phyloP scores from a whole-genome alignment of 2,888 invertebrate genomes.

The Pocota personata region DNA sequence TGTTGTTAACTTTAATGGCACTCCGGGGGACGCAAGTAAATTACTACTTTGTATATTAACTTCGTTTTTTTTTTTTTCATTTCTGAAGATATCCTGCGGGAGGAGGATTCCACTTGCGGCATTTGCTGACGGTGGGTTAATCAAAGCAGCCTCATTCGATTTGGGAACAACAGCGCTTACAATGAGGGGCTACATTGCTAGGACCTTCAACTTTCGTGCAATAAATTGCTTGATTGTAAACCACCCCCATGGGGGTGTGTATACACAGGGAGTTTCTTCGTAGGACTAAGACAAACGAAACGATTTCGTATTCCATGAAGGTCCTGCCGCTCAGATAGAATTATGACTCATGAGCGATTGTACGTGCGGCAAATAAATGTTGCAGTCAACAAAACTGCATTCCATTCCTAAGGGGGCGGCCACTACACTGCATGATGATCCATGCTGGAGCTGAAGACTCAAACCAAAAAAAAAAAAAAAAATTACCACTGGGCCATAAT shows the following conservation, averaged over 20 bases:
- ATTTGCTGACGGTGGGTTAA: constrained; percentile 68
- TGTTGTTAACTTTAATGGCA: constrained; percentile 75
- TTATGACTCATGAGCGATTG: constrained; percentile 75
- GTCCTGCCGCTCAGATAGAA: constrained; percentile 75
- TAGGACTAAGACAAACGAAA: constrained; percentile 50
- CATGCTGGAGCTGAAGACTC: neutral
- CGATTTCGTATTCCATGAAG: constrained; percentile 68
- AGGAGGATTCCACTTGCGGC: constrained; percentile 48
- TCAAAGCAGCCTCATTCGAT: constrained; percentile 74
- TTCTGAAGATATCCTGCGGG: constrained; percentile 48
- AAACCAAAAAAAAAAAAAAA: no score
- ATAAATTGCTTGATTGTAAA: constrained; percentile 74
- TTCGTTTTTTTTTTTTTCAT: constrained; percentile 34
- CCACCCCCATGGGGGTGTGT: constrained; percentile 68
- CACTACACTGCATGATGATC: constrained; percentile 9
- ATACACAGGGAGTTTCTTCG: neutral
- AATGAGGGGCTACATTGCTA: constrained; percentile 19
- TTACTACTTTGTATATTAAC: constrained; percentile 75
- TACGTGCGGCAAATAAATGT: constrained; percentile 75
- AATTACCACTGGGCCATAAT: constrained; percentile 66
- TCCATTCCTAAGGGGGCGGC: no score
- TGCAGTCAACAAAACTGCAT: constrained; percentile 72
- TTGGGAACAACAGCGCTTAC: constrained; percentile 58
- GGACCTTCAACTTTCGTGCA: constrained; percentile 72
- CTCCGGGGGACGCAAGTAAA: constrained; percentile 74